A percentile compares a stretch with the other conserved stretches of the same genome.
phyloP scores from a whole-genome alignment of 1,140 invertebrate species.

The Spodoptera frugiperda region DNA sequence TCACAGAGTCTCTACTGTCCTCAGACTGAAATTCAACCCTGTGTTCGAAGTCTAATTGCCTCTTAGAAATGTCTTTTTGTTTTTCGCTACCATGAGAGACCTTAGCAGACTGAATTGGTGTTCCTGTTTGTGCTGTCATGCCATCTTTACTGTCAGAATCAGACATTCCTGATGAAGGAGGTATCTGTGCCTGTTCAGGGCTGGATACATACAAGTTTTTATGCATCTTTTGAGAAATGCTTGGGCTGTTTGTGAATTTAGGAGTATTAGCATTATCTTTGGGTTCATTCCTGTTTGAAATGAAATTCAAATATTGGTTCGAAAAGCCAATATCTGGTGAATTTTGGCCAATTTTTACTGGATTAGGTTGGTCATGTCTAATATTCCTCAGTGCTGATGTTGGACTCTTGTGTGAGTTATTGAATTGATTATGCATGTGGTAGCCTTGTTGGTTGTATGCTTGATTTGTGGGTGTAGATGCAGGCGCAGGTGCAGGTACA shows the following conservation, averaged over 20 bases:
- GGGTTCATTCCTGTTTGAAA: conserved; percentile 84
- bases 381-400: conserved; percentile 79
- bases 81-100: conserved; percentile 78
- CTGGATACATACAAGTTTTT: conserved; percentile 86
- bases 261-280: conserved; percentile 85
- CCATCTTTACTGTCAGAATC: conserved; percentile 82
- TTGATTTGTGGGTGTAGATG: conserved; percentile 45
- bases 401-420: conserved; percentile 74
- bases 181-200: conserved; percentile 84
- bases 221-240: conserved; percentile 86
- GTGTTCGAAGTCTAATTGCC: conserved; percentile 84
- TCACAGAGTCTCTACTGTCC: conserved; percentile 84
- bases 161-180: conserved; percentile 78
- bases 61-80: conserved; percentile 83
- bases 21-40: conserved; percentile 81
- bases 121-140: conserved; percentile 76
- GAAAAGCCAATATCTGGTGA: conserved; percentile 81
- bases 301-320: conserved; percentile 83
- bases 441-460: conserved; percentile 66
- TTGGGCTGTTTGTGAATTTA: conserved; percentile 83
- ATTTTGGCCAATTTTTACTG: conserved; percentile 71
- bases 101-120: conserved; percentile 79
- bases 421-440: conserved; percentile 72
- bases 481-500: conserved; percentile 40
- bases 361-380: conserved; percentile 80